Base-by-base conservation (phyloP, 2,888 invertebrate genomes). In the Leucoptera coffeella region DNA sequence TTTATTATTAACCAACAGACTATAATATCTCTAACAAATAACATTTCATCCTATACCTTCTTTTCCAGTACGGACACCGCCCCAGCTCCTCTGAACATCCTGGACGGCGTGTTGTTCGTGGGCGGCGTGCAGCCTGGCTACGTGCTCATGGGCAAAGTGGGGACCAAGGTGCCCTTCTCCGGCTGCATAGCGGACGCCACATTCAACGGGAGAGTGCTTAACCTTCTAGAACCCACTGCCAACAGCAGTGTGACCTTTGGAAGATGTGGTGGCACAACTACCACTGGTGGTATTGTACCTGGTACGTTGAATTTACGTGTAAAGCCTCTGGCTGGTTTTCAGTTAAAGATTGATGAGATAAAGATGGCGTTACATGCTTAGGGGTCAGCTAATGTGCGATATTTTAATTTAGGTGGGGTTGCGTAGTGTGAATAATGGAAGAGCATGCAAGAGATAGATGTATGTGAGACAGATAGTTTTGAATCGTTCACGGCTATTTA, bases 171-270 rank as follows among this genome's bases (percentile, higher is more conserved):
- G 4, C 76, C 85, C 3, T 91, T 94, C 48, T 67, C 76, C 14
- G 97, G 97, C 2, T 97, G 97, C 55, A 82, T 99, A 22, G 91
- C 89, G 1, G 96, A 97, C 51, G 85, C 90, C 1, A 91, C 90
- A 0, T 62, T 95, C 27, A 93, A 95, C 47, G 87, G 86, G 2
- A 74, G 77, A 30, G 49, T 61, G 19, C 44, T 65, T 13, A 60
- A 53, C 35, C 41, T 64, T 12, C 38, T 61, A 15, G 53, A 54
- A 33, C 58, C 62, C 2, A 51, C 40, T 46, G 45, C 50, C 36
- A 49, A 59, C 30, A 40, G 42, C 32, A 53, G 57, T 32, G 45
- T 53, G 34, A 53, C 49, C 10, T 48, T 59, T 40, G 56, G 56
- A 22, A 37, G 54, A 32, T 50, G 59, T 36, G 48, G 60, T 22